Percentiles rank a stretch among this genome's conserved stretches.
phyloP scores from a whole-genome alignment of 2,797 vertebrate species.

The Chanos chanos region DNA sequence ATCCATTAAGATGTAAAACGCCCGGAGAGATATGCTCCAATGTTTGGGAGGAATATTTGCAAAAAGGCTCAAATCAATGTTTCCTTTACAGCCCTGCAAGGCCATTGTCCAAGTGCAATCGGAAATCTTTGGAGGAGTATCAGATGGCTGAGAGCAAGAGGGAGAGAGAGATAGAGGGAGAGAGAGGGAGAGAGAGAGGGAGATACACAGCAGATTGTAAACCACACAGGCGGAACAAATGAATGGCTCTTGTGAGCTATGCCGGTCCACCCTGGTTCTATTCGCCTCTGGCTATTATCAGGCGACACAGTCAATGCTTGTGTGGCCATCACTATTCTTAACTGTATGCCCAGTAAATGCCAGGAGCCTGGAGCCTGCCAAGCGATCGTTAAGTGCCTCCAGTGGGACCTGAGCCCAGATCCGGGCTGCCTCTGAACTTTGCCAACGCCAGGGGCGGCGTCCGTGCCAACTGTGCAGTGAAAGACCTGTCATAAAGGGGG shows the following conservation, averaged over 20 bases:
- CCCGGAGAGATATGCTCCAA: constrained; percentile 50
- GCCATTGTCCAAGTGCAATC: constrained; percentile 55
- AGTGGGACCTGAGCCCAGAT: constrained; percentile 41
- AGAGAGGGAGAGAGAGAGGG: background rate
- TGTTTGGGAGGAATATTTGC: constrained; percentile 47
- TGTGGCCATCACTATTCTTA: constrained; percentile 48
- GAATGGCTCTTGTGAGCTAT: constrained; percentile 48
- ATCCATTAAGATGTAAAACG: constrained; percentile 67
- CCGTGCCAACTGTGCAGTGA: constrained; percentile 47
- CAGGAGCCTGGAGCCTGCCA: constrained; percentile 36
- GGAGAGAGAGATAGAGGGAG: constrained; percentile 21
- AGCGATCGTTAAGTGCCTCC: constrained; percentile 44
- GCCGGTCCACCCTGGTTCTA: constrained; percentile 35
- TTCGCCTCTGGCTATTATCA: constrained; percentile 49
- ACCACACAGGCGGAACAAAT: constrained; percentile 44
- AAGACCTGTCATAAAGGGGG: constrained; percentile 43
- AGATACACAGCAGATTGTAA: constrained; percentile 42
- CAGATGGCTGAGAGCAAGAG: constrained; percentile 41
- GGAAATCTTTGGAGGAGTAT: constrained; percentile 59
- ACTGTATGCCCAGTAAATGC: constrained; percentile 50
- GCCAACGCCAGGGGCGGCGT: constrained; percentile 43
- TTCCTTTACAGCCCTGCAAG: constrained; percentile 52
- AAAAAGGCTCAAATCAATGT: constrained; percentile 57
- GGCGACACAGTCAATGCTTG: constrained; percentile 47
- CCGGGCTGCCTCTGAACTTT: constrained; percentile 33